Evolutionary conservation across 2,888 invertebrate genomes (phyloP).

Genomic region (Ectemnius continuus): DNA sequence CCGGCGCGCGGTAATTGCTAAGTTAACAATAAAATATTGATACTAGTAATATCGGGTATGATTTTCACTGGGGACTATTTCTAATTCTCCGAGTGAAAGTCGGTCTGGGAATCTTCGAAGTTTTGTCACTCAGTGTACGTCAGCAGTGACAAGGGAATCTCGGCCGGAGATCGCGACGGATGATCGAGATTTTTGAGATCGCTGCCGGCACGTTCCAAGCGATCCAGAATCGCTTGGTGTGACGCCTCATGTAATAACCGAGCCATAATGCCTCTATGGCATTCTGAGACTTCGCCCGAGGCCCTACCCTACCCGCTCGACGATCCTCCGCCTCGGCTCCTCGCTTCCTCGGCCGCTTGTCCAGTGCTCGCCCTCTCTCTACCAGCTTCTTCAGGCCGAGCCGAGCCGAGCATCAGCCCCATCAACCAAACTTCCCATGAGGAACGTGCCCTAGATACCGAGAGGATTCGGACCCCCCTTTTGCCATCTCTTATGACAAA

Average conservation of each 20-base stretch:
- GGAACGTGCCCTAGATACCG: conserved; percentile 53
- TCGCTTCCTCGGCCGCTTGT: too few relatives aligned
- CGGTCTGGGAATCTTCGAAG: too few relatives aligned
- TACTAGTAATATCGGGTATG: too few relatives aligned
- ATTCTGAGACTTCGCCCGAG: conserved; percentile 53
- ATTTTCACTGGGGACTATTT: too few relatives aligned
- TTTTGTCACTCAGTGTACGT: not conserved
- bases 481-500: conserved; percentile 2
- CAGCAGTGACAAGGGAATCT: not conserved
- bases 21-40: too few relatives aligned
- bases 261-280: conserved; percentile 56
- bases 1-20: too few relatives aligned
- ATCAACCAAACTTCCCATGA: conserved; percentile 39
- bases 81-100: too few relatives aligned
- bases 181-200: conserved; percentile 58
- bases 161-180: conserved; percentile 14
- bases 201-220: conserved; percentile 55
- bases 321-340: conserved; percentile 12
- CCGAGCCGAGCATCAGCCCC: too few relatives aligned
- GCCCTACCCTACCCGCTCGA: conserved; percentile 41
- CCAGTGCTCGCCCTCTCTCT: too few relatives aligned
- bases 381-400: too few relatives aligned
- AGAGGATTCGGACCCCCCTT: not conserved
- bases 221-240: conserved; percentile 47
- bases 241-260: conserved; percentile 58